These are phyloP conservation scores for Porites evermanni DNA, from an alignment of 92 coral and sea anemone genomes.

Conservation along the genomic window DNA sequence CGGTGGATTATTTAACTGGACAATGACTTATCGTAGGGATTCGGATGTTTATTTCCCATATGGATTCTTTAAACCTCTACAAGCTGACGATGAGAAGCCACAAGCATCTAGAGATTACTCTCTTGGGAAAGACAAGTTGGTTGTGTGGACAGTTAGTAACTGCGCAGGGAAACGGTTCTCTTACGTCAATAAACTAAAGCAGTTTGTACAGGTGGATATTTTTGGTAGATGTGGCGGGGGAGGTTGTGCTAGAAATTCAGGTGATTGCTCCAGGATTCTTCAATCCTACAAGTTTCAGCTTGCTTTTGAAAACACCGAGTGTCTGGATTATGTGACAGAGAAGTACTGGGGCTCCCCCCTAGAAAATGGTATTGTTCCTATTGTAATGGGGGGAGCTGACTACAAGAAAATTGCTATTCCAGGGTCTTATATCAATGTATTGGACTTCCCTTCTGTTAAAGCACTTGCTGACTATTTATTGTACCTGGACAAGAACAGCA, in stretches of 20 bases:
- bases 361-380: conserved; percentile 60
- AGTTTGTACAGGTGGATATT: conserved; percentile 53
- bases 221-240: conserved; percentile 37
- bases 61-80: conserved; percentile 29
- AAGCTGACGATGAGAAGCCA: conserved; percentile 5
- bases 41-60: conserved; percentile 69
- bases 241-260: conserved; percentile 12
- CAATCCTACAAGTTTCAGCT: conserved; percentile 59
- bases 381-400: conserved; percentile 65
- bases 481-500: conserved; percentile 56
- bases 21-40: conserved; percentile 57
- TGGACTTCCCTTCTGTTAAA: conserved; percentile 52
- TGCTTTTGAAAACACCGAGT: conserved; percentile 69
- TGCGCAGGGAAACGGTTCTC: conserved; percentile 33
- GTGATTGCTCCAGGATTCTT: conserved; percentile 40
- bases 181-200: conserved; percentile 49
- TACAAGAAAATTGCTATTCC: conserved; percentile 62
- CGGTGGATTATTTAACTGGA: conserved; percentile 72
- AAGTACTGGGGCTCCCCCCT: conserved; percentile 58
- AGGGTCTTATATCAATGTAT: conserved; percentile 63
- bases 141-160: conserved; percentile 57
- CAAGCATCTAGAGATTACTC: conserved; percentile 18
- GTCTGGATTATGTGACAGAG: conserved; percentile 72
- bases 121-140: conserved; percentile 47
- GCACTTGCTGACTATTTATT: conserved; percentile 65